Percentiles rank a stretch among this genome's conserved stretches.
Conservation (phyloP, 2,888 invertebrate species). For the Pterobdella sp. region DNA sequence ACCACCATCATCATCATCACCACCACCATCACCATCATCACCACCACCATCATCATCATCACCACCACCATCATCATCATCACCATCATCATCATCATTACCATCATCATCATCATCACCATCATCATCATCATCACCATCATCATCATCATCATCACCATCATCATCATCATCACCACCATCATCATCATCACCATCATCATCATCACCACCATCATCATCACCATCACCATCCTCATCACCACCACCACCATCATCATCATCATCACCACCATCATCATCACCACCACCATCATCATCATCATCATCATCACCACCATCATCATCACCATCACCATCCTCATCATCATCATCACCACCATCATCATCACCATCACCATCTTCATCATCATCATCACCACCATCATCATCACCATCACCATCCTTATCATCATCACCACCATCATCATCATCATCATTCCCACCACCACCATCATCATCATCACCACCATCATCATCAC, state of each 20-base stretch:
- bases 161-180: constrained; percentile 18
- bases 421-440: constrained; percentile 21
- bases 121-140: constrained; percentile 14
- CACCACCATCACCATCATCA: no score
- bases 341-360: no score
- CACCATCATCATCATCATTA: no score
- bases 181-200: constrained; percentile 17
- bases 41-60: no score
- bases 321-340: constrained; percentile 2
- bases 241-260: neutral
- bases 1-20: no score
- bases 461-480: constrained; percentile 13
- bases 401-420: constrained; percentile 20
- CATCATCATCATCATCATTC: constrained; percentile 22
- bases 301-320: neutral
- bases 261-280: neutral
- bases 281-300: neutral
- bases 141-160: constrained; percentile 17
- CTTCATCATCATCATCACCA: constrained; percentile 25
- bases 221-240: neutral
- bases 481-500: constrained; percentile 22
- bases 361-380: no score
- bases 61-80: no score
- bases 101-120: constrained; percentile 20
- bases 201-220: constrained; percentile 12